Base-by-base conservation (phyloP, 1,140 invertebrate genomes). In the Polypedilum pembai region DNA sequence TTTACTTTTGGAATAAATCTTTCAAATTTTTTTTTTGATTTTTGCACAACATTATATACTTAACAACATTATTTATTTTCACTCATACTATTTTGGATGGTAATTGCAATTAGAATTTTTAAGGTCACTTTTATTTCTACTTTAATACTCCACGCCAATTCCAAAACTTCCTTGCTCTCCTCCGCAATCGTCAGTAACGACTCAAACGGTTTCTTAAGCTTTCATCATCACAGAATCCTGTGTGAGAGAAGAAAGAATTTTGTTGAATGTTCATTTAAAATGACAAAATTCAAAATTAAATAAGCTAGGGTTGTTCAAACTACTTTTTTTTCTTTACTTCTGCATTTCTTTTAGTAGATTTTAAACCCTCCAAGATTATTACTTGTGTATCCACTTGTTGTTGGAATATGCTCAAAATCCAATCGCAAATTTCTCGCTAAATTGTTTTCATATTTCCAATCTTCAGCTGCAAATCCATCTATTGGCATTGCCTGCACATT, bases 161-260 rank as follows among this genome's bases (percentile, higher is more conserved):
- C 45, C 45, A 56, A 56, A 56, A 56, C 15, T n/a, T 56, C 12
- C 45, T 56, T 15, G 45, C 45, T 15, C 45, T 12, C n/a, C n/a
- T 56, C n/a, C 45, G 12, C n/a, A 56, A 56, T n/a, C 17, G 17
- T 69, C 17, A 69, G 17, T 20, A 21, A 21, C 65, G 65, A 20
- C 65, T 69, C 17, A 69, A 69, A 8, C 65, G 65, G 18, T 69
- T 20, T 18, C 65, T 18, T 21, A 69, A 66, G 18, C 7, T 69
- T 21, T 69, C 65, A 18, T 21, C 65, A 69, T 69, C 65, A 69
- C 65, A 69, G 65, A 69, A 69, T 69, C 65, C 65, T 69, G 65
- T 56, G 41, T 56, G 7, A 56, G 15, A 12, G 3, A 56, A 56
- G 17, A 69, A 66, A 17, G 12, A 17, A 66, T 10, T 18, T 20